phyloP scores from a whole-genome alignment of 23 tunicate species.

The Ascidia mentula region DNA sequence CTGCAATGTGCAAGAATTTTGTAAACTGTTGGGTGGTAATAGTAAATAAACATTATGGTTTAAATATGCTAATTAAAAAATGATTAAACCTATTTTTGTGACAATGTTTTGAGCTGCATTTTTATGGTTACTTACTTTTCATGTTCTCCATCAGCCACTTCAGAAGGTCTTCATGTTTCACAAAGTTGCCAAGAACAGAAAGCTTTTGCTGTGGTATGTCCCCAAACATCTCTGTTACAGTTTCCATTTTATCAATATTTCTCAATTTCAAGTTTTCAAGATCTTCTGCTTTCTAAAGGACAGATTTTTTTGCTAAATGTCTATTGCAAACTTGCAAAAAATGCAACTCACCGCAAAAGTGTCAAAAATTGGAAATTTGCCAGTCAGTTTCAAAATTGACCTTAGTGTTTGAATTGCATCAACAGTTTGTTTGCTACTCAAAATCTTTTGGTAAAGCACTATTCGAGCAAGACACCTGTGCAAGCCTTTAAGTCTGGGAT shows the following conservation, averaged over 20 bases:
- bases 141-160: constrained; percentile 44
- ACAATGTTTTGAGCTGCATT: neutral
- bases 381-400: neutral
- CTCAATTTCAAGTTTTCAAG: neutral
- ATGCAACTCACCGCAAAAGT: neutral
- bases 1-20: constrained; percentile 4
- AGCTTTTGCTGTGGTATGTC: neutral
- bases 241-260: neutral
- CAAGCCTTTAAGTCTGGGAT: neutral
- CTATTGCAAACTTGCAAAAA: neutral
- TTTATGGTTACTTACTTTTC: constrained; percentile 20
- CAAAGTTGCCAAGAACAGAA: constrained; percentile 22
- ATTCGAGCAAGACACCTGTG: neutral
- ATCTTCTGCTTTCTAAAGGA: neutral
- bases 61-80: neutral
- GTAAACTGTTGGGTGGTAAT: neutral
- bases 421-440: neutral
- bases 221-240: neutral
- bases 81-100: neutral
- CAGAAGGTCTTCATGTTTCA: constrained; percentile 19
- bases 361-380: neutral
- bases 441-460: neutral
- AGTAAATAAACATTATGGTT: neutral
- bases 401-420: neutral
- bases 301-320: neutral